phyloP scores from a whole-genome alignment of 2,797 vertebrate species.

The Coluber constrictor region DNA sequence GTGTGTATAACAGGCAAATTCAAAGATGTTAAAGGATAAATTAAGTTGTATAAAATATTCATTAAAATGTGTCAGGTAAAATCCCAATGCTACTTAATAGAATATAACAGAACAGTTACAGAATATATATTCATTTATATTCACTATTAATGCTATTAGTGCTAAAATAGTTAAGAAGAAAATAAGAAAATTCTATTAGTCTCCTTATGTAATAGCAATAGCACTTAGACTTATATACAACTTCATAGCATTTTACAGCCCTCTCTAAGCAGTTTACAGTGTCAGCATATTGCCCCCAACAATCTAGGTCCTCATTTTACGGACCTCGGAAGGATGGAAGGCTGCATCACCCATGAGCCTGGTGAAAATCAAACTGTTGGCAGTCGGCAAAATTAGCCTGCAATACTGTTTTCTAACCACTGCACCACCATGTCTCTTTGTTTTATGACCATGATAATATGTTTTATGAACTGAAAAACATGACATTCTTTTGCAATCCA shows the following conservation, averaged over 20 bases:
- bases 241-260: background rate
- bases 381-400: no score
- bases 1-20: background rate
- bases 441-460: no score
- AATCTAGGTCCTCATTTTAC: no score
- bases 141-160: background rate
- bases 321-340: no score
- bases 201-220: background rate
- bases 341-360: no score
- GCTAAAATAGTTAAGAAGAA: constrained; percentile 9
- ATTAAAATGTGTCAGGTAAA: background rate
- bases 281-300: no score
- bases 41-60: background rate
- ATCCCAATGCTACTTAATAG: background rate
- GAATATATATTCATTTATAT: background rate
- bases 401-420: no score
- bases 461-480: constrained; percentile 2
- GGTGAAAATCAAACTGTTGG: no score
- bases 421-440: no score
- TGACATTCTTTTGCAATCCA: constrained; percentile 1
- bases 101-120: no score
- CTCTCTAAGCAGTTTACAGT: no score
- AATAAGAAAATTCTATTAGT: background rate
- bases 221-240: background rate
- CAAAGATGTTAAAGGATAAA: background rate